These are phyloP conservation scores for Rhineura floridana DNA, from an alignment of 2,113 vertebrate genomes.

Conservation along the genomic window DNA sequence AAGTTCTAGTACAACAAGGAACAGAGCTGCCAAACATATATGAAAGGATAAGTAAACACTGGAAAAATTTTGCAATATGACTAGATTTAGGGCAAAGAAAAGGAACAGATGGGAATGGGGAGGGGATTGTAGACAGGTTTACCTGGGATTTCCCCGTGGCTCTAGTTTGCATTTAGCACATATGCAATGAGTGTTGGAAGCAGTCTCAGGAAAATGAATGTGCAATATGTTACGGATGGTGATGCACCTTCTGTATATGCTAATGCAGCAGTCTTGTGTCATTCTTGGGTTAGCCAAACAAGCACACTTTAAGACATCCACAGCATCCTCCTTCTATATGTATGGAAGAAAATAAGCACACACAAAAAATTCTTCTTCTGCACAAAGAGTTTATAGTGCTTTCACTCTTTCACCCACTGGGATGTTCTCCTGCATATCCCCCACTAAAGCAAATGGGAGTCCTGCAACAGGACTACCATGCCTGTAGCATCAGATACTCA, in stretches of 20 bases:
- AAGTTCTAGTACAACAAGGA: neutral
- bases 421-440: too few species aligned
- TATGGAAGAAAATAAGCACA: neutral
- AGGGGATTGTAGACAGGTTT: too few species aligned
- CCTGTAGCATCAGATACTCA: too few species aligned
- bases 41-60: neutral
- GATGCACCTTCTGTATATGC: neutral
- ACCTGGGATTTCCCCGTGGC: neutral
- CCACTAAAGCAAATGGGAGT: too few species aligned
- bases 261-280: neutral
- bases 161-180: neutral
- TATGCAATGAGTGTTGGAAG: neutral
- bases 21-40: neutral
- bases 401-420: neutral
- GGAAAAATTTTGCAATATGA: neutral
- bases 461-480: too few species aligned
- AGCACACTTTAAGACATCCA: neutral
- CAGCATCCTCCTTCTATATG: neutral
- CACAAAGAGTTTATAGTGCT: neutral
- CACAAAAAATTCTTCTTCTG: neutral
- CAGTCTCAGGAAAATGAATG: neutral
- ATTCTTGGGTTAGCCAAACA: neutral
- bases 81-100: neutral
- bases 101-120: too few species aligned
- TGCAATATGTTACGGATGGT: neutral